Evolutionary conservation across 2,888 invertebrate genomes (phyloP).

Genomic region (Notodonta ziczac): DNA sequence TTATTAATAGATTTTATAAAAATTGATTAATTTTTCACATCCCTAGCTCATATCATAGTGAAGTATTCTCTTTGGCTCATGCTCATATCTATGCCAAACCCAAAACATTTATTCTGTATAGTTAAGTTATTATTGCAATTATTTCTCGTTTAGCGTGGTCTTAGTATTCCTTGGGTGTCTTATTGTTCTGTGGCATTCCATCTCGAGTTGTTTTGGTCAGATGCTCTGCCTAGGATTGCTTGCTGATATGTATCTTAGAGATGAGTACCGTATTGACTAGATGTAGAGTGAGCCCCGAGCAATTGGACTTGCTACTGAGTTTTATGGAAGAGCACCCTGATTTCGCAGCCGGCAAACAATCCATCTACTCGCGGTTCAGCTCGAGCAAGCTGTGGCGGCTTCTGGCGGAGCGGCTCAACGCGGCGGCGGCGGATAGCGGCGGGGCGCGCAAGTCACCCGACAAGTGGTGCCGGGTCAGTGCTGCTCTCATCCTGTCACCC

Average conservation of each 20-base stretch:
- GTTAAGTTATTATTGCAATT: too few species aligned
- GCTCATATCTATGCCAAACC: too few species aligned
- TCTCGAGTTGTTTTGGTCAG: too few species aligned
- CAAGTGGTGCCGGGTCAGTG: conserved; percentile 76
- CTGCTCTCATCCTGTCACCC: neutral
- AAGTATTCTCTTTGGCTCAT: too few species aligned
- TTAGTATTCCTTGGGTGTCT: too few species aligned
- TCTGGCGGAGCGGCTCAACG: conserved; percentile 75
- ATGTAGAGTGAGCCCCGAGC: conserved; percentile 76
- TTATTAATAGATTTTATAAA: too few species aligned
- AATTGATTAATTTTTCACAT: too few species aligned
- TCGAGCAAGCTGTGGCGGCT: conserved; percentile 77
- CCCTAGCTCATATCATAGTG: too few species aligned
- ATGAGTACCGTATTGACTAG: conserved; percentile 72
- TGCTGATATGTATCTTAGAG: conserved; percentile 39
- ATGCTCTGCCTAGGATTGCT: conserved; percentile 2
- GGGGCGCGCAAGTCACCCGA: conserved; percentile 77
- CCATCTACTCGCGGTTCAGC: conserved; percentile 75
- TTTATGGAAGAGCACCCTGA: conserved; percentile 82
- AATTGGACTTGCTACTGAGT: conserved; percentile 69
- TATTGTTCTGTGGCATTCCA: too few species aligned
- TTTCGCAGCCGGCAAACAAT: conserved; percentile 76
- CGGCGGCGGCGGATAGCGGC: conserved; percentile 67
- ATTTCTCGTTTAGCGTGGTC: too few species aligned
- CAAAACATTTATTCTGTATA: too few species aligned